Conservation (phyloP, 2,113 vertebrate species). For the Condylura cristata region DNA sequence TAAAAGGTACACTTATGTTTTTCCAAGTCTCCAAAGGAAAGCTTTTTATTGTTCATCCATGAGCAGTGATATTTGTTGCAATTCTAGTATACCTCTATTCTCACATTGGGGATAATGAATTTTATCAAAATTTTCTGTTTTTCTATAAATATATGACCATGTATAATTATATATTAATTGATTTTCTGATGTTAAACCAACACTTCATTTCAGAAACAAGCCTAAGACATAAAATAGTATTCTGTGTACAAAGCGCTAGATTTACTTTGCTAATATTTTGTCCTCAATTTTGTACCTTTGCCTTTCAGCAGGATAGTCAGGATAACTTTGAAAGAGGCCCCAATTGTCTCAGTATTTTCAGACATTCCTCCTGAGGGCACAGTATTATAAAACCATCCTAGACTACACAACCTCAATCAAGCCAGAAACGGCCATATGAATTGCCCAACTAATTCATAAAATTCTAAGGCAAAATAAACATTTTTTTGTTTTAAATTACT, state of each 20-base stretch:
- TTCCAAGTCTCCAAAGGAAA: too few relatives aligned
- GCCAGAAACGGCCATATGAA: not conserved
- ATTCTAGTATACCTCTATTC: not conserved
- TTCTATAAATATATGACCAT: not conserved
- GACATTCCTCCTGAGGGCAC: not conserved
- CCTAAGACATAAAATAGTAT: not conserved
- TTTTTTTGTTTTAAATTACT: not conserved
- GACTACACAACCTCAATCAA: not conserved
- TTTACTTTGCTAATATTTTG: not conserved
- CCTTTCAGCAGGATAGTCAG: not conserved
- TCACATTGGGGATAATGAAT: not conserved
- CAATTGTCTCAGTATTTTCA: not conserved
- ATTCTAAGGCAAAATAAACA: not conserved
- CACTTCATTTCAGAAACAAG: conserved; percentile 38
- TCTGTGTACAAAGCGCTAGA: not conserved
- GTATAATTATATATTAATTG: not conserved
- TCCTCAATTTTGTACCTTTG: not conserved
- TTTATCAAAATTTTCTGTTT: not conserved
- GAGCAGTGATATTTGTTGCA: too few relatives aligned
- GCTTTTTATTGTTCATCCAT: too few relatives aligned
- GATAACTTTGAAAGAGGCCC: not conserved
- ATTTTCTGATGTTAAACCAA: conserved; percentile 31
- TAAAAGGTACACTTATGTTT: too few relatives aligned
- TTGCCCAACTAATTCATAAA: not conserved
- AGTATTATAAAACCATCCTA: not conserved